Conservation (phyloP, 2,113 vertebrate species). For the Seriola aureovittata region DNA sequence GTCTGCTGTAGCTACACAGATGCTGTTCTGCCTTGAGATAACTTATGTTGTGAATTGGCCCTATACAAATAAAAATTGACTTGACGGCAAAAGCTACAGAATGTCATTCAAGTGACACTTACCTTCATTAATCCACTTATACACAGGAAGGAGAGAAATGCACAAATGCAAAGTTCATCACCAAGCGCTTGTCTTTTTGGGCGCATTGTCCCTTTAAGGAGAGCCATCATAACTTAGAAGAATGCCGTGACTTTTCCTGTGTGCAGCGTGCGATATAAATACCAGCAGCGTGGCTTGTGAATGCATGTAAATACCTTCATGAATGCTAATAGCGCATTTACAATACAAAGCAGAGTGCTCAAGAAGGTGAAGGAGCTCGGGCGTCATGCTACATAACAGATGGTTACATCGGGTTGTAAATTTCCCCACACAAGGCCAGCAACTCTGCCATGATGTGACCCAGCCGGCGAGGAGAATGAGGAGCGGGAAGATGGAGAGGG, state of each 20-base stretch:
- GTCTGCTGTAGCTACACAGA: too few species aligned
- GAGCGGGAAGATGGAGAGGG: slow-evolving; percentile 44
- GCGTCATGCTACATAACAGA: slow-evolving; percentile 73
- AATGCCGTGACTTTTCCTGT: slow-evolving; percentile 50
- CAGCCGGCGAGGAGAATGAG: slow-evolving; percentile 31
- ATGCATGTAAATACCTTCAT: slow-evolving; percentile 85
- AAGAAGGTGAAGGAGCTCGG: slow-evolving; percentile 67
- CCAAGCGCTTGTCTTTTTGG: background rate
- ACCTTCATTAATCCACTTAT: background rate
- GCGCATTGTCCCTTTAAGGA: slow-evolving; percentile 30
- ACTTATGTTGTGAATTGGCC: too few species aligned
- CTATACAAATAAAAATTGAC: too few species aligned
- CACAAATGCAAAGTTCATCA: background rate
- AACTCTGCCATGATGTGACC: slow-evolving; percentile 65
- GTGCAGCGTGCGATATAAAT: slow-evolving; percentile 53
- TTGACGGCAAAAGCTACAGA: too few species aligned
- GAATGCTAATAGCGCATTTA: slow-evolving; percentile 82
- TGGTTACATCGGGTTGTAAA: slow-evolving; percentile 77
- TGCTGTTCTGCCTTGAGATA: too few species aligned
- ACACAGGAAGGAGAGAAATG: background rate
- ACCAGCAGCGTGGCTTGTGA: slow-evolving; percentile 52
- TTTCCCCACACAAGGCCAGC: slow-evolving; percentile 74
- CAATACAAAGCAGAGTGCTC: slow-evolving; percentile 68
- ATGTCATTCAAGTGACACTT: too few species aligned
- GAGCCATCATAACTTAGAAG: slow-evolving; percentile 35